Percentiles rank a stretch among this genome's conserved stretches.
phyloP scores from a whole-genome alignment of 2,113 vertebrate species.

The Phalacrocorax brasilianus region DNA sequence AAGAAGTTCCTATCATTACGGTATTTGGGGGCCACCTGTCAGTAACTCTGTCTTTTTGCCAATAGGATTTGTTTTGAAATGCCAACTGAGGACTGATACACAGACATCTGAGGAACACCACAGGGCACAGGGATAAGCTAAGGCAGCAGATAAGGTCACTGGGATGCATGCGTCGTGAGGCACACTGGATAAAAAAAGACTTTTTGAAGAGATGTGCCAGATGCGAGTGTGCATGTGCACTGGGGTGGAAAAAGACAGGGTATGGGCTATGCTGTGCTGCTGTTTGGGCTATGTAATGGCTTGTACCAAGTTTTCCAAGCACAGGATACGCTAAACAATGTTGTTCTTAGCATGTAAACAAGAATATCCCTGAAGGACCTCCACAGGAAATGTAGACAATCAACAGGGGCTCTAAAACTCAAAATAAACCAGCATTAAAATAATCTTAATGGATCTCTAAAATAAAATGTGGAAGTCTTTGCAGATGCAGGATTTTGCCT shows the following conservation, averaged over 20 bases:
- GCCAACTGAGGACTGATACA: neutral
- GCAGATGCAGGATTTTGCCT: neutral
- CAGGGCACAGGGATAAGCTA: neutral
- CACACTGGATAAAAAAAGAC: neutral
- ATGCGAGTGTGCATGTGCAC: neutral
- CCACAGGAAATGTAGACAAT: neutral
- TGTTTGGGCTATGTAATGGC: neutral
- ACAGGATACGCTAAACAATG: fast-evolving
- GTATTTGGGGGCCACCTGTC: neutral
- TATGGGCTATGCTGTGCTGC: neutral
- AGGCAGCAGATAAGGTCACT: neutral
- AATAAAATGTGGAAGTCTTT: neutral
- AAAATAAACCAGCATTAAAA: neutral
- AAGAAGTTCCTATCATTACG: neutral
- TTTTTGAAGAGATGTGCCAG: neutral
- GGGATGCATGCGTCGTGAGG: neutral
- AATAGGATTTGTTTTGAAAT: neutral
- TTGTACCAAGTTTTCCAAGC: neutral
- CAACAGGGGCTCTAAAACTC: neutral
- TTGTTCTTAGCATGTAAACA: neutral
- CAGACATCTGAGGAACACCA: neutral
- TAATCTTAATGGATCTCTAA: neutral
- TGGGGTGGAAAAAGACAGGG: neutral
- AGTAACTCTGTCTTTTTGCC: neutral
- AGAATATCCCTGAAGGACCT: neutral